phyloP scores from a whole-genome alignment of 92 coral and sea anemone species.

The Ricordea florida region DNA sequence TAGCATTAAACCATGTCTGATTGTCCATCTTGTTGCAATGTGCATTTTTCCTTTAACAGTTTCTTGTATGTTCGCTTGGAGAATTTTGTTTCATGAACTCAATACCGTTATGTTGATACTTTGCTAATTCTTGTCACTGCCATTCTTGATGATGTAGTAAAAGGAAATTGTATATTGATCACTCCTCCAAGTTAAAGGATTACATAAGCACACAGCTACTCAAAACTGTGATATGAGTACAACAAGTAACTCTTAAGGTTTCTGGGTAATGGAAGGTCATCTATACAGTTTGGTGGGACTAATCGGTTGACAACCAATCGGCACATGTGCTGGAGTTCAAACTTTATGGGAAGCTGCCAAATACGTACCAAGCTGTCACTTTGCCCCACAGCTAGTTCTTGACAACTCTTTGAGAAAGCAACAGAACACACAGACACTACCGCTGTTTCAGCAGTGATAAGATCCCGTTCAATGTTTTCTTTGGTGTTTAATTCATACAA shows the following conservation, averaged over 20 bases:
- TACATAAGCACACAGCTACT: no score
- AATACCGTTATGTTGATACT: no score
- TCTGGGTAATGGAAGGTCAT: slow-evolving; percentile 74
- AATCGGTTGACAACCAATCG: slow-evolving; percentile 65
- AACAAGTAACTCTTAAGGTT: slow-evolving; percentile 67
- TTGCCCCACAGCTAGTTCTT: slow-evolving; percentile 83
- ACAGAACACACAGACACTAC: slow-evolving; percentile 58
- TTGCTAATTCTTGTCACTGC: no score
- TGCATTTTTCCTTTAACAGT: no score
- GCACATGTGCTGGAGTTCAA: slow-evolving; percentile 84
- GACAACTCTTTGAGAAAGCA: slow-evolving; percentile 83
- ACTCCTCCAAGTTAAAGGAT: no score
- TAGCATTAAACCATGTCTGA: no score
- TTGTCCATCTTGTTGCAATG: no score
- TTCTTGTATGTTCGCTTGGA: no score
- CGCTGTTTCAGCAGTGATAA: not conserved
- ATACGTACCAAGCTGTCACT: slow-evolving; percentile 67
- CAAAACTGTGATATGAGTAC: slow-evolving; percentile 32
- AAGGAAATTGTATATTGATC: no score
- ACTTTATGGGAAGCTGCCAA: slow-evolving; percentile 85
- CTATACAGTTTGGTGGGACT: slow-evolving; percentile 59
- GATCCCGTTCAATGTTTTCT: not conserved
- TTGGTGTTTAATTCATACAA: slow-evolving; percentile 47
- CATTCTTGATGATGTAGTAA: no score
- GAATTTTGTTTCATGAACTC: no score